These are phyloP conservation scores for Phoxinus dragarum DNA, from an alignment of 2,797 vertebrate genomes.

Conservation along the genomic window DNA sequence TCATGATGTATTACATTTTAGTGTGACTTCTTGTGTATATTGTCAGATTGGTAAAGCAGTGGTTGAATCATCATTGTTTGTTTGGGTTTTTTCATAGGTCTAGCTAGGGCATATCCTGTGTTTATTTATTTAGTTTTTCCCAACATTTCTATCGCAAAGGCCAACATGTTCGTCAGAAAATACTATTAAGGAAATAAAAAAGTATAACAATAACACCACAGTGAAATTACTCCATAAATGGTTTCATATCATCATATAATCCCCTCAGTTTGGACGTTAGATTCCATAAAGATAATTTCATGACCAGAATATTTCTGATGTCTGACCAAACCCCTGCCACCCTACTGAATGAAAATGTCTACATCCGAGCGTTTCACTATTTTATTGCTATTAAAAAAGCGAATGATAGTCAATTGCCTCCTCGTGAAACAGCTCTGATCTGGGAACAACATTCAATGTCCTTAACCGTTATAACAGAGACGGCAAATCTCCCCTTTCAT, in stretches of 20 bases:
- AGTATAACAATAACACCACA: neutral
- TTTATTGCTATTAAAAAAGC: slow-evolving; percentile 22
- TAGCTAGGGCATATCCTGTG: slow-evolving; percentile 13
- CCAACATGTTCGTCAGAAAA: neutral
- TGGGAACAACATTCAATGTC: slow-evolving; percentile 1
- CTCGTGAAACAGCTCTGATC: neutral
- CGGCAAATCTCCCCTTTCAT: neutral
- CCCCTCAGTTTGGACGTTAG: neutral
- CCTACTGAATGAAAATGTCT: neutral
- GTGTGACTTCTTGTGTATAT: neutral
- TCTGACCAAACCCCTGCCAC: neutral
- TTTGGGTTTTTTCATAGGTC: neutral
- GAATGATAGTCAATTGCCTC: neutral
- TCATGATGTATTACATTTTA: neutral
- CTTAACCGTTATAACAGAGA: neutral
- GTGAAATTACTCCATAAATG: neutral
- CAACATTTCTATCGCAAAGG: neutral
- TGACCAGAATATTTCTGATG: slow-evolving; percentile 4
- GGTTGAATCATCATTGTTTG: neutral
- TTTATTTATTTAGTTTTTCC: neutral
- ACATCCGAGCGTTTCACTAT: neutral
- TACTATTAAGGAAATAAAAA: slow-evolving; percentile 3
- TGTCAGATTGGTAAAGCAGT: neutral
- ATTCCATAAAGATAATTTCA: slow-evolving; percentile 18
- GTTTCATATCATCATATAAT: slow-evolving; percentile 5